phyloP scores from a whole-genome alignment of 2,888 invertebrate genomes.

The Rhagonycha fulva region DNA sequence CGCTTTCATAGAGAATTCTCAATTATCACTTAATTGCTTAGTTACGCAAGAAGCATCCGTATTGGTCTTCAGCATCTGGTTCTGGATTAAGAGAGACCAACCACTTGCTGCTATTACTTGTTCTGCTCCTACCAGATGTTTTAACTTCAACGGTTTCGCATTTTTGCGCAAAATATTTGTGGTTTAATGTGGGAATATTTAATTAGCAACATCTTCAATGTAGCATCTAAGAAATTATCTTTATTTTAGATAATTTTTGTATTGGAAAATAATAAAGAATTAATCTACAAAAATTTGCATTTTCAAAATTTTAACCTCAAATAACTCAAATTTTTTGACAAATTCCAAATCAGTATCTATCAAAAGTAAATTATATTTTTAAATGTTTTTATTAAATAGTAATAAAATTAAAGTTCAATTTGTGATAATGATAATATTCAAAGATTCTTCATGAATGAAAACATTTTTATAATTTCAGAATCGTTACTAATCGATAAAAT shows the following conservation, averaged over 20 bases:
- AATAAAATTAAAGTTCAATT: too few species aligned
- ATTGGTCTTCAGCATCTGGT: constrained; percentile 20
- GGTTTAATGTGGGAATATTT: constrained; percentile 32
- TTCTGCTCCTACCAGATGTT: constrained; percentile 25
- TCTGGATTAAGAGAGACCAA: constrained; percentile 18
- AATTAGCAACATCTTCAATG: constrained; percentile 32
- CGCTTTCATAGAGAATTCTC: constrained; percentile 9
- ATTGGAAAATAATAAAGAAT: not conserved
- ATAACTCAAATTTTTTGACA: too few species aligned
- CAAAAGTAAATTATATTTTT: too few species aligned
- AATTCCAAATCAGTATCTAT: too few species aligned
- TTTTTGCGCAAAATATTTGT: constrained; percentile 44
- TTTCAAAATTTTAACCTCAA: too few species aligned
- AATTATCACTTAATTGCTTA: constrained; percentile 24
- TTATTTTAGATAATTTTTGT: not conserved
- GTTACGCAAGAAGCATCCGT: not conserved
- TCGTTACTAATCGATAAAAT: too few species aligned
- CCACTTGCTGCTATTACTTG: constrained; percentile 24
- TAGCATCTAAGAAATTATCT: not conserved
- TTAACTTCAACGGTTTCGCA: constrained; percentile 40
- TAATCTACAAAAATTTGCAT: too few species aligned
- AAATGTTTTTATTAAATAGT: too few species aligned
- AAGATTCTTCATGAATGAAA: too few species aligned
- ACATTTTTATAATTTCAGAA: too few species aligned
- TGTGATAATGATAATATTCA: too few species aligned